Base-by-base conservation (phyloP, 2,888 invertebrate genomes). In the Scaptomyza reducta region DNA sequence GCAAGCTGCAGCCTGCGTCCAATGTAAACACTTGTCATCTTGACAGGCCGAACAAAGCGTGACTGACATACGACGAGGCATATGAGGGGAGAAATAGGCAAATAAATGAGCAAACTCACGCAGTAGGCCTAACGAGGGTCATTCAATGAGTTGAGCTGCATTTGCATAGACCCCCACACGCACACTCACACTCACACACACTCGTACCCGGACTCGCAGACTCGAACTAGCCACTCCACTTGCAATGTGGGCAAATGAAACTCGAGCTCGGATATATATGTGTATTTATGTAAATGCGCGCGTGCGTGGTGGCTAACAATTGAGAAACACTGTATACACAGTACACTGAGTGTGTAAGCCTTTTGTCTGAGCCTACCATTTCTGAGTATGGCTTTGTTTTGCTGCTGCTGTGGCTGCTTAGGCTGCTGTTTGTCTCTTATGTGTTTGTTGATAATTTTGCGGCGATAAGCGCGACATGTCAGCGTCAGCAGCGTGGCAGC, bases 391-490 rank as follows among this genome's bases (percentile, higher is more conserved):
- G 42, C 51, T 75, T 75, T 74, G 67, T 70, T 51, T 67, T 64
- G 16, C 7, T 45, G 63, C 27, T 10, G 47, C 7, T 49, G 14
- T 1, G 22, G 46, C 16, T 46, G 47, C 7, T 49, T 27, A 2
- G 22, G 46, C 16, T 46, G 49, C 11, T 47, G 46, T 5, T 56
- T 67, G 41, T 67, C 61, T 65, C 49, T 59, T 69, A 31, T 64
- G 59, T 75, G 85, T 79, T 70, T 88, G 61, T 84, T 88, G 89
- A 84, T 84, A 89, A 86, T 86, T 84, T 83, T 65, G 75, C 68
- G 66, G 77, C 87, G 89, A 89, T 84, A 84, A 89, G 88, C 86
- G 89, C 82, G 86, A 83, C 83, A 89, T 89, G 88, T 83, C 89
- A 83, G 89, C 89, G 87, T 80, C 84, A 86, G 59, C 84, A 86